Evolutionary conservation across 2,113 vertebrate genomes (phyloP).

Genomic region (Anoura caudifer): DNA sequence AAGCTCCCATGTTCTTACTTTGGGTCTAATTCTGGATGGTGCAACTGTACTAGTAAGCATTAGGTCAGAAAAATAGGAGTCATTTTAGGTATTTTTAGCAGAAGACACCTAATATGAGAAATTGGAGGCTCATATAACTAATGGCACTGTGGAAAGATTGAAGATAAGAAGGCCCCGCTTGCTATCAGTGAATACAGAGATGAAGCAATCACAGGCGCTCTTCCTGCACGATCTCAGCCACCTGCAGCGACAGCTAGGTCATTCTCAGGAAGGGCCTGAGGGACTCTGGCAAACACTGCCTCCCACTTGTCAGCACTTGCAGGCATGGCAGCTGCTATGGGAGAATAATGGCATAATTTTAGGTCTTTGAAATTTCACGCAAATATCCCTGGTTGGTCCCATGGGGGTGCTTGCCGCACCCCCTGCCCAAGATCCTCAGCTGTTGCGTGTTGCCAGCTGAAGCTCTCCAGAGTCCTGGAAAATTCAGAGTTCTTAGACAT

Average conservation of each 20-base stretch:
- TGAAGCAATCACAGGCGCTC: not conserved
- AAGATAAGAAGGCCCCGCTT: not conserved
- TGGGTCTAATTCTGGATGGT: not conserved
- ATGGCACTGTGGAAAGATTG: not conserved
- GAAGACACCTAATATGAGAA: not conserved
- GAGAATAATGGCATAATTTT: not conserved
- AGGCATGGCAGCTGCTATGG: not conserved
- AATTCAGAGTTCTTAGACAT: not conserved
- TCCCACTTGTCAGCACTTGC: not conserved
- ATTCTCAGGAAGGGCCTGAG: not conserved
- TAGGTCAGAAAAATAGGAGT: not conserved
- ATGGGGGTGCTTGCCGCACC: not conserved
- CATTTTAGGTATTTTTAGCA: not conserved
- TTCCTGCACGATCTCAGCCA: not conserved
- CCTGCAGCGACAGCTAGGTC: not conserved
- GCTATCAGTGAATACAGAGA: not conserved
- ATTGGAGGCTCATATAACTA: too few species aligned
- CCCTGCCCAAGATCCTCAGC: too few species aligned
- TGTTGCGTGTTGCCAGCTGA: not conserved
- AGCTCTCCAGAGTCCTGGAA: not conserved
- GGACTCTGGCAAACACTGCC: not conserved
- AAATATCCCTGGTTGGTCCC: not conserved
- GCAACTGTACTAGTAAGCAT: not conserved
- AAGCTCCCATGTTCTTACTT: not conserved
- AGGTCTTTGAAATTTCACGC: not conserved